phyloP scores from a whole-genome alignment of 2,888 invertebrate genomes.

The Brachypalpus laphriformis region DNA sequence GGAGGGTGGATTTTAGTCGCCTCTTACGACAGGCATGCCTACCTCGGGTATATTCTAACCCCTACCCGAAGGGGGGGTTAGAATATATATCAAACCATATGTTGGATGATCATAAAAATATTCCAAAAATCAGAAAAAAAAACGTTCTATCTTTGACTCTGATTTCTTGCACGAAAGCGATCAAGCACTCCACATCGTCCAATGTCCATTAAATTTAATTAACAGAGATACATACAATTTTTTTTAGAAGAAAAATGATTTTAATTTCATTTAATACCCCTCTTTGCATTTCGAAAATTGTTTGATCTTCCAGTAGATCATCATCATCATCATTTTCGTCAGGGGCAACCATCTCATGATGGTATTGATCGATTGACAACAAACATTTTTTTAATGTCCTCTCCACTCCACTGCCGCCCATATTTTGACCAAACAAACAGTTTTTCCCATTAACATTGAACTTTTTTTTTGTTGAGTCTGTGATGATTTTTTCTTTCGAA shows the following conservation, averaged over 20 bases:
- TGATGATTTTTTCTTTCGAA: background rate
- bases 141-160: too few relatives aligned
- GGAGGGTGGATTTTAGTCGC: too few relatives aligned
- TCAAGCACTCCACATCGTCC: conserved; percentile 37
- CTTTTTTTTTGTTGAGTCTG: background rate
- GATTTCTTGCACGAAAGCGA: conserved; percentile 30
- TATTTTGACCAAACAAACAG: conserved; percentile 49
- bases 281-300: conserved; percentile 36
- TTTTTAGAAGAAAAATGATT: conserved; percentile 32
- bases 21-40: too few relatives aligned
- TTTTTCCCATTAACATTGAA: conserved; percentile 52
- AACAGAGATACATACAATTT: background rate
- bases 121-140: too few relatives aligned
- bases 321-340: conserved; percentile 32
- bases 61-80: too few relatives aligned
- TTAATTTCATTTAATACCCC: conserved; percentile 42
- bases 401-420: conserved; percentile 27
- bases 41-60: too few relatives aligned
- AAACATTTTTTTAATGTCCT: conserved; percentile 38
- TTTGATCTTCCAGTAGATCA: conserved; percentile 61
- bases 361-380: conserved; percentile 68
- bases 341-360: conserved; percentile 30
- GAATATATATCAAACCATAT: too few relatives aligned
- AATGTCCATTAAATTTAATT: conserved; percentile 27
- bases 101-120: too few relatives aligned